Evolutionary conservation across 92 coral and sea anemone genomes (phyloP), one percentile per base, ranked within the genome.

Genomic region (Siderastrea siderea): DNA sequence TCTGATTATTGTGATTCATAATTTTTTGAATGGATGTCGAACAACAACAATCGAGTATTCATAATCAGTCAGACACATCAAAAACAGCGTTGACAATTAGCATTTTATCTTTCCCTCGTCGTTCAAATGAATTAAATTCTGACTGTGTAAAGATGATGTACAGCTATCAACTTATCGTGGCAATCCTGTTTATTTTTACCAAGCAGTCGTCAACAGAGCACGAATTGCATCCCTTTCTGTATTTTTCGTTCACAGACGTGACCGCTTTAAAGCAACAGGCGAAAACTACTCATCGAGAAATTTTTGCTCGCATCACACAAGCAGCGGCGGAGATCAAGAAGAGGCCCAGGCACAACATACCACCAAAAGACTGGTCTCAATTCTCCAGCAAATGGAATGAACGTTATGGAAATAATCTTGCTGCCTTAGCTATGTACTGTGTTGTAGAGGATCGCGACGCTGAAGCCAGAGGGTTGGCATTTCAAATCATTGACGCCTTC

Each of bases 361-460:
- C 96, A 51, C 94, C 96, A 19, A 66, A 68, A 7, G 75, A 78
- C n/a, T 92, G 92, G 91, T 67, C 50, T 2, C 64, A 64, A 38
- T 95, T 94, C 71, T 53, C 93, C 5, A 51, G 89, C 52, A 52
- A 46, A 13, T 95, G 98, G 98, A 95, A 95, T 75, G 98, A 89
- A 57, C 52, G 38, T 26, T 92, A 84, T 77, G 96, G 98, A 1
- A 94, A 94, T 69, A 75, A 84, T 55, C 78, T 94, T 47, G 80
- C 85, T 12, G 79, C 87, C 1, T 84, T 95, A 11, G 93, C 98
- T 2, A 79, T 94, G 55, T 95, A 95, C 81, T 82, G 89, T 77
- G 90, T 92, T 11, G 73, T 95, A 12, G 83, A 94, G 7, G 81
- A 58, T 26, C 16, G 73, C 0, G 98, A 95, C 75, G 45, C 11